Conservation (phyloP, 2,888 invertebrate genomes). For the Halictus ligatus region DNA sequence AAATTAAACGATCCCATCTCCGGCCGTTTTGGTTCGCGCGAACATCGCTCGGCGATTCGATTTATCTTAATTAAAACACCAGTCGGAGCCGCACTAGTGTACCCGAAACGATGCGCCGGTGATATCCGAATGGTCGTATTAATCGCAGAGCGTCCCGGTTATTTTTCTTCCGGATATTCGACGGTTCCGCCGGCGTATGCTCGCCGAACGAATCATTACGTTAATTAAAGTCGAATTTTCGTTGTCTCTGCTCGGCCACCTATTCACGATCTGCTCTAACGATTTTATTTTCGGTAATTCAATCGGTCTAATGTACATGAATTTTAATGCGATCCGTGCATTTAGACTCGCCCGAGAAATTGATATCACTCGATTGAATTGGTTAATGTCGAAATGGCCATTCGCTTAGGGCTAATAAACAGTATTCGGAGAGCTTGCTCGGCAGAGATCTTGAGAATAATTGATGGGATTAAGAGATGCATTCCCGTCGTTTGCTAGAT, state of each 20-base stretch:
- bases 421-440: not conserved
- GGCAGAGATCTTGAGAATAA: not conserved
- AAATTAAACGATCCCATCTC: conserved; percentile 28
- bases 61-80: conserved; percentile 39
- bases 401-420: not conserved
- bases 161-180: not conserved
- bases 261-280: not conserved
- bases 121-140: not conserved
- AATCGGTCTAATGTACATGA: not conserved
- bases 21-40: not conserved
- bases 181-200: not conserved
- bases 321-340: not conserved
- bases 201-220: not conserved
- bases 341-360: not conserved
- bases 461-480: not conserved
- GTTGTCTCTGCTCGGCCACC: not conserved
- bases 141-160: not conserved
- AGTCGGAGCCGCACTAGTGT: not conserved
- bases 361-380: not conserved
- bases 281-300: not conserved
- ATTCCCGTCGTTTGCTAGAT: not conserved
- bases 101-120: not conserved
- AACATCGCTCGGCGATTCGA: conserved; percentile 17
- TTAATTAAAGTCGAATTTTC: not conserved
- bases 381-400: not conserved